Percentiles rank a stretch among this genome's conserved stretches.
phyloP scores from a whole-genome alignment of 1,140 invertebrate species.

The Halictus rubicundus region DNA sequence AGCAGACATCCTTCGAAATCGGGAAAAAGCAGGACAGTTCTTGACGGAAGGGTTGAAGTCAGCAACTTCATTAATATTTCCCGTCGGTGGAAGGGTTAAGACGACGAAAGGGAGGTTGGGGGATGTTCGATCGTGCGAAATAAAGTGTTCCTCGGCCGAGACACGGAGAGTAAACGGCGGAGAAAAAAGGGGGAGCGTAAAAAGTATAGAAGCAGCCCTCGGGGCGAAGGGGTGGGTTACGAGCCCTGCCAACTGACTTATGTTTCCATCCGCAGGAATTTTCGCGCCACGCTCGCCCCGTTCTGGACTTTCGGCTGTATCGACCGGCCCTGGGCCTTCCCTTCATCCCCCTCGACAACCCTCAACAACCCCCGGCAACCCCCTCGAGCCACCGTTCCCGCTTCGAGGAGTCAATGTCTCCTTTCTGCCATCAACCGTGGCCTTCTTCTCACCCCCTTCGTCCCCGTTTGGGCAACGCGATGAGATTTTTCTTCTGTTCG shows the following conservation, averaged over 20 bases:
- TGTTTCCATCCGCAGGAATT: background rate
- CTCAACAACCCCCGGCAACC: background rate
- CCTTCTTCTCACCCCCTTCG: background rate
- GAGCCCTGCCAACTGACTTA: background rate
- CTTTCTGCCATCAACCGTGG: background rate
- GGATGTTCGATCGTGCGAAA: too few relatives aligned
- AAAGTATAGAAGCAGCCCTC: too few relatives aligned
- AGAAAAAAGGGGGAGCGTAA: too few relatives aligned
- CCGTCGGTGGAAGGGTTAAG: too few relatives aligned
- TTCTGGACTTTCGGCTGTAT: slow-evolving; percentile 6
- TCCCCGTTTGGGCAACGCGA: background rate
- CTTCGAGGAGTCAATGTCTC: background rate
- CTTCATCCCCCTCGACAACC: background rate
- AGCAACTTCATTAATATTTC: too few relatives aligned
- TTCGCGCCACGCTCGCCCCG: background rate
- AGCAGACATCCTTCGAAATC: too few relatives aligned
- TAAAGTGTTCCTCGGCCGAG: too few relatives aligned
- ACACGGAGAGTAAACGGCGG: too few relatives aligned
- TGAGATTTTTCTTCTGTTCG: slow-evolving; percentile 3
- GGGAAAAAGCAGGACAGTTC: too few relatives aligned
- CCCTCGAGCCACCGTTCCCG: background rate
- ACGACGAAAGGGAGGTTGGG: too few relatives aligned
- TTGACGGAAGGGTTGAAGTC: too few relatives aligned
- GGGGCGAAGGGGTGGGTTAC: background rate
- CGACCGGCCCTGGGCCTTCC: background rate